Base-by-base conservation (phyloP, 2,797 vertebrate genomes). In the Lutjanus campechanus region DNA sequence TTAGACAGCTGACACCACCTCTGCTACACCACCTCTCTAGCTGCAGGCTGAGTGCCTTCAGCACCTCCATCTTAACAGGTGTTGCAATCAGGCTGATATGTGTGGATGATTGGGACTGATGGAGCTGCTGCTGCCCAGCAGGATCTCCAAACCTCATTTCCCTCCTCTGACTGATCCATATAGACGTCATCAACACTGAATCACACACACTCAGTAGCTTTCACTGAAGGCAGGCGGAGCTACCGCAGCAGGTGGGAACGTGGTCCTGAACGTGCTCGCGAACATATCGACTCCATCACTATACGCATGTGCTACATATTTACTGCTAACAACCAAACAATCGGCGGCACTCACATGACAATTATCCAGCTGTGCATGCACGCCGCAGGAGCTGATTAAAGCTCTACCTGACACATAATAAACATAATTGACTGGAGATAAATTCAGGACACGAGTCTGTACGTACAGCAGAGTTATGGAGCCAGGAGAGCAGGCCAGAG, bases 311-410 rank as follows among this genome's bases (percentile, higher is more conserved):
- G 71, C 43, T 25, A 25, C 11, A 2, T 8, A 36, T 62, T 77
- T 44, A 69, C 62, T 1, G 17, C 40, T n/a, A 67, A 66, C 65
- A 65, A 49, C 10, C 16, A 63, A 47, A 65, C 86, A 47, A 78
- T 74, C 77, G 44, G 3, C 50, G 1, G 56, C 51, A 43, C 44
- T 81, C 68, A 41, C 61, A 20, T 12, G 25, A 56, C 66, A 16
- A 83, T 79, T 65, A 84, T 54, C 44, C 40, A 44, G 80, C 58
- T n/a, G 71, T 84, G 79, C 70, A 50, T 60, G 58, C 29, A 61
- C 44, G n/a, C 66, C 44, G 69, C 63, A 61, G 49, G 62, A 83
- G 85, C 65, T 84, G 79, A 92, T 93, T 89, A 85, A 81, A 86
- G 72, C 77, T 77, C 82, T 70, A 66, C 60, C 59, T 68, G 59